Evolutionary conservation across 1,140 invertebrate species (phyloP), one percentile per base, ranked within the genome.

Genomic region (Drosophila ficusphila): DNA sequence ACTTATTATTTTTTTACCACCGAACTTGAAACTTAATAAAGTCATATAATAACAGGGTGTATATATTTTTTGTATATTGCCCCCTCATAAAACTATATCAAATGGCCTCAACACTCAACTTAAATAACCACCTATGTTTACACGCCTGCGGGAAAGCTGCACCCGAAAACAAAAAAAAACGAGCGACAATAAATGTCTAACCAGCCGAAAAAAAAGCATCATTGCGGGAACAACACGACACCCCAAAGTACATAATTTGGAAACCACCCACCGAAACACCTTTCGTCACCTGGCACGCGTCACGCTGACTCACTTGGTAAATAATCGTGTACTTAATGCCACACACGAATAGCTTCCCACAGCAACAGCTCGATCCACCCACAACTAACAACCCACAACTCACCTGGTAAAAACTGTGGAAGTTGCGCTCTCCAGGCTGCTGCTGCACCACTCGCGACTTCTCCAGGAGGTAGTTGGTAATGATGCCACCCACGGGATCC

Each of bases 321-420:
- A 77, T 56, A 73, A 44, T 33, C 42, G 49, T 44, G 52, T 54
- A 57, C 34, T 58, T 39, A 44, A 31, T 34, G 12, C 51, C 67
- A 67, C 61, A 29, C 33, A 72, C 53, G 47, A 75, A 18, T 38
- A 23, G 41, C 33, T 16, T 5, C 16, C 31, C 25, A 46, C 42
- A 36, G 23, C 14, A 5, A 49, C 57, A 16, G 21, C 48, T 12
- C 12, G 12, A 23, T 19, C 33, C 23, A 49, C 42, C 42, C 54
- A 29, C n/a, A n/a, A n/a, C n/a, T n/a, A n/a, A n/a, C n/a, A n/a
- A n/a, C n/a, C n/a, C n/a, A n/a, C n/a, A n/a, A n/a, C 64, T 71
- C 92, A 98, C 97, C 95, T 99, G 98, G 93, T 99, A 99, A 92
- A 99, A 99, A 44, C 97, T 95, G 93, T 99, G 98, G 92, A 99